Evolutionary conservation across 2,113 vertebrate species (phyloP).

Genomic region (Amblyopsis rosae): DNA sequence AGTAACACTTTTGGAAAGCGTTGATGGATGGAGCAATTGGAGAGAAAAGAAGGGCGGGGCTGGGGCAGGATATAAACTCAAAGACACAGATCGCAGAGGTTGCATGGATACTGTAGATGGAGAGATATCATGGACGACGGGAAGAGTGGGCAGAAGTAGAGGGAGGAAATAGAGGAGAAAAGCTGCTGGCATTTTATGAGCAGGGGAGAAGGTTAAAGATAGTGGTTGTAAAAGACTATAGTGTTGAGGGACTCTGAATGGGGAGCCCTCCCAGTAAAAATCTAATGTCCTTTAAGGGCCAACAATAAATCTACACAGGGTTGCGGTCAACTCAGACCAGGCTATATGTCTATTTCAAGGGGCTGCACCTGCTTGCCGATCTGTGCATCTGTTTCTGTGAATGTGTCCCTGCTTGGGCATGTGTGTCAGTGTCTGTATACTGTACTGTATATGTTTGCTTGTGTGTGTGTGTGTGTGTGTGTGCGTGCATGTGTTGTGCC

Average conservation of each 20-base stretch:
- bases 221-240: conserved; percentile 56
- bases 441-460: background rate
- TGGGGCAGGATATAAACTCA: too few relatives aligned
- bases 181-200: conserved; percentile 60
- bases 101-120: conserved; percentile 31
- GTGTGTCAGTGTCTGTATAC: conserved; percentile 19
- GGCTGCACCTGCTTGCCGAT: background rate
- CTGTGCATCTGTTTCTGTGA: background rate
- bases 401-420: background rate
- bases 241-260: conserved; percentile 42
- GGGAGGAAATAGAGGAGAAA: conserved; percentile 18
- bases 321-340: conserved; percentile 19
- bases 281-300: conserved; percentile 74
- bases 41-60: conserved; percentile 48
- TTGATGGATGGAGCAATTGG: conserved; percentile 31
- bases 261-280: conserved; percentile 59
- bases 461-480: conserved; percentile 11
- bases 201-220: conserved; percentile 69
- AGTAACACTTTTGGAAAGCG: conserved; percentile 35
- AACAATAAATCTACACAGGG: conserved; percentile 67
- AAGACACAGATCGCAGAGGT: conserved; percentile 1
- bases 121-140: conserved; percentile 38
- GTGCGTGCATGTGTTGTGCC: conserved; percentile 20
- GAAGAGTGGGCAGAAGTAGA: conserved; percentile 8
- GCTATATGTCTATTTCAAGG: conserved; percentile 25